Evolutionary conservation across 2,113 vertebrate species (phyloP), one percentile per base, ranked within the genome.

Genomic region (Cairina moschata): DNA sequence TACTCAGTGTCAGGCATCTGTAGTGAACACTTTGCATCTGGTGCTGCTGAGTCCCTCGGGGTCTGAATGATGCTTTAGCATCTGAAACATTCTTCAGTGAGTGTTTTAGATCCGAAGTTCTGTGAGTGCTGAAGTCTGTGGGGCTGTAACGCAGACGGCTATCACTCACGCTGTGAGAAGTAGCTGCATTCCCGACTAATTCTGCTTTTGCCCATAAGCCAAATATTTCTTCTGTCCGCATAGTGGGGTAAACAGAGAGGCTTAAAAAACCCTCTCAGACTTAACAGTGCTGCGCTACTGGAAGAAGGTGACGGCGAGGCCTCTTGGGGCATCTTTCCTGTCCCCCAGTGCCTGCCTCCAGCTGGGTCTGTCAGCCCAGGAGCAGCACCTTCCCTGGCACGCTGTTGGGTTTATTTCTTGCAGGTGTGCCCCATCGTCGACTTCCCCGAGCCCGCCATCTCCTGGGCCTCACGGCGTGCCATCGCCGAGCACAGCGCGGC

Each of bases 371-470:
- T 12, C 31, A 13, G 40, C 31, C 1, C 3, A 38, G 56, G 56
- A 32, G 7, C 55, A 26, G 60, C 77, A 69, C 36, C 63, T 65
- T 34, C 55, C 18, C 42, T 74, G 46, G 11, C 10, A 26, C 2
- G 2, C 0, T 6, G 3, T 0, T 60, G 75, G 38, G 16, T 32
- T 69, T 20, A 18, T 65, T 28, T 46, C 67, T 36, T 31, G 8
- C 95, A 99, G 99, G 98, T 98, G 28, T 98, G 98, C 52, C 98
- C 98, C 2, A 97, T 98, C 29, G 68, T 92, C 8, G 98, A 97
- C 31, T 98, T 98, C 74, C 98, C 98, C 1, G 97, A 98, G 9
- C 62, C 95, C 12, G 97, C 98, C 81, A 98, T 98, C 93, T 98
- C 98, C 11, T 93, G 95, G 23, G 95, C 93, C 11, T 98, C 97